phyloP scores from a whole-genome alignment of 2,888 invertebrate species.

The Nomada hirtipes region DNA sequence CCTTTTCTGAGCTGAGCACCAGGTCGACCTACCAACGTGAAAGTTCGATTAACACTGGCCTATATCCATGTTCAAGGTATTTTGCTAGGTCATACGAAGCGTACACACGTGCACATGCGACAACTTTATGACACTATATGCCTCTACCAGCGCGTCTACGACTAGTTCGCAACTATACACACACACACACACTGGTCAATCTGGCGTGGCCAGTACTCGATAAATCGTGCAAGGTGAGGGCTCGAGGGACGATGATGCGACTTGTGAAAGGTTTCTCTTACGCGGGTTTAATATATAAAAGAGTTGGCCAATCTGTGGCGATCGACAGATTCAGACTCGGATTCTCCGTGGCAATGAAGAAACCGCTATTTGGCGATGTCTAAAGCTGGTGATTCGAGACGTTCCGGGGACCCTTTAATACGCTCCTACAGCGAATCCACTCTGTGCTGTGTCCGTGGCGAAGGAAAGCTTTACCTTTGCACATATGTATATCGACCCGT shows the following conservation, averaged over 20 bases:
- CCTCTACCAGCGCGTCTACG: not conserved
- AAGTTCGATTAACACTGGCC: conserved; percentile 82
- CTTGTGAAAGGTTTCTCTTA: conserved; percentile 15
- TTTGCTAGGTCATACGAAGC: conserved; percentile 65
- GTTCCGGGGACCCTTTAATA: conserved; percentile 10
- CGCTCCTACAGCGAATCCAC: not conserved
- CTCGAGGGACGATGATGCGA: conserved; percentile 24
- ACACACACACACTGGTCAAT: conserved; percentile 10
- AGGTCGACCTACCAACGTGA: conserved; percentile 93
- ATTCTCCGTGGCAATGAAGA: not conserved
- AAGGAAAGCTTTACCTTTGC: not conserved
- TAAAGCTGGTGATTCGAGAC: conserved; percentile 1
- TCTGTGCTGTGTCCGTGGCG: not conserved
- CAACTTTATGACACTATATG: conserved; percentile 12
- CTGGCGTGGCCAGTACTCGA: conserved; percentile 17
- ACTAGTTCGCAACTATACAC: conserved; percentile 3
- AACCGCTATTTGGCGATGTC: not conserved
- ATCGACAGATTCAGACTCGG: conserved; percentile 25
- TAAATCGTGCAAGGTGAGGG: conserved; percentile 53
- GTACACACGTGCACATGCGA: conserved; percentile 60
- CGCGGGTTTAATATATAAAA: conserved; percentile 1
- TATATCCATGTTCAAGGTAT: conserved; percentile 71
- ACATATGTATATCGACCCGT: not conserved
- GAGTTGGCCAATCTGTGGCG: not conserved
- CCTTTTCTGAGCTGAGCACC: conserved; percentile 96